A percentile compares a stretch with the other conserved stretches of the same genome.
phyloP scores from a whole-genome alignment of 30 jellyfish, hydroid and myxozoan species.

The Nemopilema nomurai region DNA sequence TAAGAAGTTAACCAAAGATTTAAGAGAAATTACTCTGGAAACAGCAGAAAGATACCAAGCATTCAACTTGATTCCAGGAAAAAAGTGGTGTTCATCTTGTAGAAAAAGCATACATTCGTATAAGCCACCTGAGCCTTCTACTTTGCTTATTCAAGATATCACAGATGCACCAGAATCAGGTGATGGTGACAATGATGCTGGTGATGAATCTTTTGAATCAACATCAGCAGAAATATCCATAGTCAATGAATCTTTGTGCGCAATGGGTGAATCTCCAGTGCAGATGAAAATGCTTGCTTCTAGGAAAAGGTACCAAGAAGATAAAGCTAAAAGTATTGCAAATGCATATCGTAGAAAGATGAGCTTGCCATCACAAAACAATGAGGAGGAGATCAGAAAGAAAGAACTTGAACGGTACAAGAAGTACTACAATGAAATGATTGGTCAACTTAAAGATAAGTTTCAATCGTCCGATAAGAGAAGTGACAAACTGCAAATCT shows the following conservation, averaged over 20 bases:
- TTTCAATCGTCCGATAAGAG: conserved; percentile 32
- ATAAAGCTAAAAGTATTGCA: not conserved
- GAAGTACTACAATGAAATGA: conserved; percentile 9
- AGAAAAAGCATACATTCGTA: conserved; percentile 3
- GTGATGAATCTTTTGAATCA: conserved; percentile 20
- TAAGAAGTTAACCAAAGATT: not conserved
- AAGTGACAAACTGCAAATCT: conserved; percentile 22
- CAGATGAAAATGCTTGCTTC: not conserved
- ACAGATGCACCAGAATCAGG: not conserved
- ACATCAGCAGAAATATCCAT: conserved; percentile 1
- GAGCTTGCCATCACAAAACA: not conserved
- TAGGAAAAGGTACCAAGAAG: not conserved
- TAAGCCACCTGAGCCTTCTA: no score
- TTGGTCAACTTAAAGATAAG: conserved; percentile 3
- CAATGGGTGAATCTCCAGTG: conserved; percentile 28
- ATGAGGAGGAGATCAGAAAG: not conserved
- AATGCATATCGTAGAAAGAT: not conserved
- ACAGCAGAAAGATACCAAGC: not conserved
- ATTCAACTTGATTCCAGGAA: conserved; percentile 22
- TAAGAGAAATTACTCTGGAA: conserved; percentile 1
- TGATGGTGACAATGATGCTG: not conserved
- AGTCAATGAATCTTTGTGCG: conserved; percentile 3
- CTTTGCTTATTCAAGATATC: not conserved
- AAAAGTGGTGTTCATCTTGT: conserved; percentile 7
- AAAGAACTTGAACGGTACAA: no score